Evolutionary conservation across 2,113 vertebrate genomes (phyloP).

Genomic region (Neodon shergylaensis): DNA sequence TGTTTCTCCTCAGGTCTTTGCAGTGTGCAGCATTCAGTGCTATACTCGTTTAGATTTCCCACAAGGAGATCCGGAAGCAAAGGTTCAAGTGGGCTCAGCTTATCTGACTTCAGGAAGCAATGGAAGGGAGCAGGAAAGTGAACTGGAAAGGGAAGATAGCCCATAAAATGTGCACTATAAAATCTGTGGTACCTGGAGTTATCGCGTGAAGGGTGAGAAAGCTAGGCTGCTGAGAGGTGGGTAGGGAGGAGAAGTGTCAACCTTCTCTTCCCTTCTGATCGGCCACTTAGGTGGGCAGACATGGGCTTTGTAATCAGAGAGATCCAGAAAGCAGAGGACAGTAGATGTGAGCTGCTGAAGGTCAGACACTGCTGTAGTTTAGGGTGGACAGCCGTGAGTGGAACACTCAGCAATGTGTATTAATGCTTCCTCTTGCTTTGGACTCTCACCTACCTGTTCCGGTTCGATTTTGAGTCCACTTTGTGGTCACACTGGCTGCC

Average conservation of each 20-base stretch:
- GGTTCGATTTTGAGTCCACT: not conserved
- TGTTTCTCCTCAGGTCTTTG: not conserved
- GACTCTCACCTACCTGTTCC: not conserved
- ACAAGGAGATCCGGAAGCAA: not conserved
- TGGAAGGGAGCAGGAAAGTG: not conserved
- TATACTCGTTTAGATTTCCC: not conserved
- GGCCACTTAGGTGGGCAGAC: not conserved
- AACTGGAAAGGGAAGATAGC: not conserved
- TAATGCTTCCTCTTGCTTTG: not conserved
- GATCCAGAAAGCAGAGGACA: not conserved
- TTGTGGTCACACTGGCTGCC: not conserved
- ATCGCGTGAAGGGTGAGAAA: not conserved
- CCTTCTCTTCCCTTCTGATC: not conserved
- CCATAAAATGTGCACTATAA: not conserved
- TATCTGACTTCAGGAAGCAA: not conserved
- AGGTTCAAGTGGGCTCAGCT: not conserved
- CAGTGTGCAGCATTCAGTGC: not conserved
- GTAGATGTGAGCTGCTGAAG: not conserved
- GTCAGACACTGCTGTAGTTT: not conserved
- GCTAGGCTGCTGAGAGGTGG: not conserved
- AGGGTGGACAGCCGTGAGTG: not conserved
- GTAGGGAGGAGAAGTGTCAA: not conserved
- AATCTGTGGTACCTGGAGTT: not conserved
- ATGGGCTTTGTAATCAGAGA: not conserved
- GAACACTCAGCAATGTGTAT: not conserved